phyloP scores from a whole-genome alignment of 2,113 vertebrate genomes.

The Daubentonia madagascariensis region DNA sequence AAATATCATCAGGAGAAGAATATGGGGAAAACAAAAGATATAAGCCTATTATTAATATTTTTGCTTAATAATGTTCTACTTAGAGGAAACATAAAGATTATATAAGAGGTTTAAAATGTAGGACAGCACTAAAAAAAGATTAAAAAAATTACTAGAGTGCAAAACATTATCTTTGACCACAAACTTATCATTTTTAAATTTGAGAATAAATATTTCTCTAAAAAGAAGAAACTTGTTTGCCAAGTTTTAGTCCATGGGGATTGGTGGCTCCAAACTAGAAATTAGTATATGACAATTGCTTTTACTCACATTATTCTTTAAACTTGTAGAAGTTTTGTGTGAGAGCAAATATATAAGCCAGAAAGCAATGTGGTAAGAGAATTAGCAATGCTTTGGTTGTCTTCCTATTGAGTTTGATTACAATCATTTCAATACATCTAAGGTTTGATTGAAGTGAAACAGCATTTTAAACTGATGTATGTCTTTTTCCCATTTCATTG shows the following conservation, averaged over 20 bases:
- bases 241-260: not conserved
- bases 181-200: slow-evolving; percentile 19
- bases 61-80: not conserved
- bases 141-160: not conserved
- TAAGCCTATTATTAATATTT: not conserved
- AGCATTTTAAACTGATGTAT: not conserved
- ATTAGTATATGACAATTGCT: not conserved
- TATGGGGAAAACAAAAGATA: not conserved
- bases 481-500: not conserved
- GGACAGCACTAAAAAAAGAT: not conserved
- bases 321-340: not conserved
- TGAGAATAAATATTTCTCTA: not conserved
- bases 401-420: not conserved
- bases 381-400: not conserved
- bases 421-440: slow-evolving; percentile 23
- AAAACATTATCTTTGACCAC: not conserved
- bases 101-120: not conserved
- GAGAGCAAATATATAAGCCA: not conserved
- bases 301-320: not conserved
- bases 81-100: not conserved
- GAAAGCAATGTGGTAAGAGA: slow-evolving; percentile 2
- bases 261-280: not conserved
- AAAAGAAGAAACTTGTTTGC: not conserved
- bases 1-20: not conserved
- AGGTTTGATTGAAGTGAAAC: not conserved